phyloP scores from a whole-genome alignment of 2,888 invertebrate species.

The Drosophila tripunctata region DNA sequence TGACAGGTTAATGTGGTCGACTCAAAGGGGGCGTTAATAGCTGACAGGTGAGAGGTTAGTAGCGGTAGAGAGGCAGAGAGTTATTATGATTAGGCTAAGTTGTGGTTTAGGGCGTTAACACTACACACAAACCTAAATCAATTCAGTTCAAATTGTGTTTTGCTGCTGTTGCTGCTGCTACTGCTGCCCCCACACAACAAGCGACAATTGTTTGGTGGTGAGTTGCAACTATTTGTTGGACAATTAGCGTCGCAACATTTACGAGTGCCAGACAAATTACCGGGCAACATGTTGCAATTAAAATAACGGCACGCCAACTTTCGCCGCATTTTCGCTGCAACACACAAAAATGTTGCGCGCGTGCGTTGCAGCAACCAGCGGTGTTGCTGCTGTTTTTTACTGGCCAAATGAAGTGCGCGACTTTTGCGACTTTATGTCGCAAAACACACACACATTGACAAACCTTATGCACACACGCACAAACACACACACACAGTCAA shows the following conservation, averaged over 20 bases:
- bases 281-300: conserved; percentile 76
- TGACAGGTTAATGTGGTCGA: conserved; percentile 68
- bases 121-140: conserved; percentile 53
- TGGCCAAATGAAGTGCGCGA: conserved; percentile 61
- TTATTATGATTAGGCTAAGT: conserved; percentile 35
- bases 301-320: conserved; percentile 77
- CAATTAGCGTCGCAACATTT: conserved; percentile 74
- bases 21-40: conserved; percentile 1
- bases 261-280: conserved; percentile 77
- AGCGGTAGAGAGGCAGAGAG: neutral
- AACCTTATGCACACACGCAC: conserved; percentile 60
- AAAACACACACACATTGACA: conserved; percentile 75
- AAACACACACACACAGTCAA: conserved; percentile 11
- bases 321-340: conserved; percentile 61
- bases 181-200: no score
- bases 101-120: conserved; percentile 64
- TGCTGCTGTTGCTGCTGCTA: no score
- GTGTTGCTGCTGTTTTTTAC: conserved; percentile 39
- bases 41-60: conserved; percentile 7
- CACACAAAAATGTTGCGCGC: conserved; percentile 68
- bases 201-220: conserved; percentile 27
- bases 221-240: conserved; percentile 40
- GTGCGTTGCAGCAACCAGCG: conserved; percentile 60
- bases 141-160: conserved; percentile 32
- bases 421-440: conserved; percentile 70